Evolutionary conservation across 2,113 vertebrate genomes (phyloP).

Genomic region (Theristicus caerulescens): DNA sequence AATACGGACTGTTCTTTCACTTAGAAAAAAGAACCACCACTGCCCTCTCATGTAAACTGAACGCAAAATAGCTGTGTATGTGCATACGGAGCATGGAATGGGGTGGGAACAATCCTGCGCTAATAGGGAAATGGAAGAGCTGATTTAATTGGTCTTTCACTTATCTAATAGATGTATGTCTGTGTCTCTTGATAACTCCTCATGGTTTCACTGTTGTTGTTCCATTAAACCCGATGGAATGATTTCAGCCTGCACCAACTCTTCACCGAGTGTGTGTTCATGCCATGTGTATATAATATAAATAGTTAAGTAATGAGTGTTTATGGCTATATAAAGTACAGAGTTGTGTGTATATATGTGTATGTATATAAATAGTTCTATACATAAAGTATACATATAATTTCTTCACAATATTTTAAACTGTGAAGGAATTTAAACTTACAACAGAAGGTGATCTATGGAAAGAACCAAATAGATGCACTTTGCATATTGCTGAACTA

Average conservation of each 20-base stretch:
- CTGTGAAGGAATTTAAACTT: conserved; percentile 79
- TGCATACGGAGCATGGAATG: conserved; percentile 39
- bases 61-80: background rate
- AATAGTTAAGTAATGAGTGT: conserved; percentile 66
- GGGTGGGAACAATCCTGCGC: conserved; percentile 22
- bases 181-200: conserved; percentile 44
- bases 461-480: conserved; percentile 75
- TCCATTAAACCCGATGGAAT: conserved; percentile 61
- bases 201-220: conserved; percentile 51
- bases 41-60: conserved; percentile 56
- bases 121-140: conserved; percentile 8
- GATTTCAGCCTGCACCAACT: conserved; percentile 62
- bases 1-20: conserved; percentile 58
- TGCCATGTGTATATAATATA: conserved; percentile 62
- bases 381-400: conserved; percentile 74
- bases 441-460: conserved; percentile 69
- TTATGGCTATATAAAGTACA: conserved; percentile 68
- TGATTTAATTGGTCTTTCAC: conserved; percentile 33
- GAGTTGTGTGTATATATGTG: conserved; percentile 75
- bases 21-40: conserved; percentile 50
- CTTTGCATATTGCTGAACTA: conserved; percentile 69
- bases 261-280: conserved; percentile 60
- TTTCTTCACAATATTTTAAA: conserved; percentile 85
- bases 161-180: conserved; percentile 38
- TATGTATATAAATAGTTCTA: conserved; percentile 75